Evolutionary conservation across 92 coral and sea anemone genomes (phyloP).

Genomic region (Umimayanthus kanabou): DNA sequence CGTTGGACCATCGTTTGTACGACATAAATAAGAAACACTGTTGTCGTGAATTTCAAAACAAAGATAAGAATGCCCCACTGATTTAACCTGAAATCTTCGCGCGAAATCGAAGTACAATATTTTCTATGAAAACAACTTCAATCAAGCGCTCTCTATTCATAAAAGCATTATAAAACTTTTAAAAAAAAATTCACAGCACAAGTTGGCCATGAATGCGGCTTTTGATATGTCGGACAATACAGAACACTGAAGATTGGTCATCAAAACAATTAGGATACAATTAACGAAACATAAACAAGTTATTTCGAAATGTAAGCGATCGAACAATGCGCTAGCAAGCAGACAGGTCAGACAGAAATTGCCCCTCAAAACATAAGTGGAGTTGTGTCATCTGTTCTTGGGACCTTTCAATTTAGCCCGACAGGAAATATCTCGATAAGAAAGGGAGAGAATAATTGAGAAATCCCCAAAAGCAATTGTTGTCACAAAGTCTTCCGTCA

Average conservation of each 20-base stretch:
- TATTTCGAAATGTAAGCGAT: constrained; percentile 37
- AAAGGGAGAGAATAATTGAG: constrained; percentile 13
- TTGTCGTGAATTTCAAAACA: constrained; percentile 3
- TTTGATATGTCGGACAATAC: constrained; percentile 7
- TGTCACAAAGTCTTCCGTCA: constrained; percentile 37
- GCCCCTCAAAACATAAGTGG: not conserved
- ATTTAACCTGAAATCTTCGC: not conserved
- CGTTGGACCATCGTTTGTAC: not conserved
- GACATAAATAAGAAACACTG: not conserved
- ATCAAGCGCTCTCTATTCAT: constrained; percentile 6
- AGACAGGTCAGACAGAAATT: not conserved
- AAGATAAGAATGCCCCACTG: constrained; percentile 15
- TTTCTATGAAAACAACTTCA: constrained; percentile 2
- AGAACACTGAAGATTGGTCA: not conserved
- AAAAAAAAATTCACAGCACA: not conserved
- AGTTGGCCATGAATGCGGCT: not conserved
- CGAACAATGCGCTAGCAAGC: constrained; percentile 22
- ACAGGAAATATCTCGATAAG: constrained; percentile 35
- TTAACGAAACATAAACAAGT: constrained; percentile 36
- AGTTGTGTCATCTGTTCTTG: not conserved
- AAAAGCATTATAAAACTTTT: not conserved
- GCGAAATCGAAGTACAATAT: not conserved
- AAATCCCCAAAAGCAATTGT: constrained; percentile 32
- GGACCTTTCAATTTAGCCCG: constrained; percentile 17
- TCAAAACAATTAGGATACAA: constrained; percentile 36